A percentile compares a stretch with the other conserved stretches of the same genome.
Conservation (phyloP, 2,888 invertebrate genomes). For the Colletes collaris region DNA sequence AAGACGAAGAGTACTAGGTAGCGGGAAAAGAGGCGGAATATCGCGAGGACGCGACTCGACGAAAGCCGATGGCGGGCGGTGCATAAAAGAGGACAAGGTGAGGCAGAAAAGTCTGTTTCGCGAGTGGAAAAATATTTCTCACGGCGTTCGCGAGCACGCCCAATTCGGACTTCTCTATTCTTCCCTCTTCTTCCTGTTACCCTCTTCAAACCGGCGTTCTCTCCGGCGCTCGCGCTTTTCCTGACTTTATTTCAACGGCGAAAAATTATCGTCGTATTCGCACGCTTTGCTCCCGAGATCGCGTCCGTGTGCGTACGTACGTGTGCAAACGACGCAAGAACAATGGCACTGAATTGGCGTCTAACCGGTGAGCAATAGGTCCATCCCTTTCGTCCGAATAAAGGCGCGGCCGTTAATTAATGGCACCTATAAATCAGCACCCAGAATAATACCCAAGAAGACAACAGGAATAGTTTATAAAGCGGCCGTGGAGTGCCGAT, state of each 20-base stretch:
- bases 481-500: slow-evolving; percentile 71
- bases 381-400: slow-evolving; percentile 82
- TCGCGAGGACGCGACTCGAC: slow-evolving; percentile 10
- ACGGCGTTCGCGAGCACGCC: slow-evolving; percentile 74
- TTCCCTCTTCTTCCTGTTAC: slow-evolving; percentile 53
- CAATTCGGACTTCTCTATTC: slow-evolving; percentile 71
- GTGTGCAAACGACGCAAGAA: slow-evolving; percentile 83
- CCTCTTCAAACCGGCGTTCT: slow-evolving; percentile 67
- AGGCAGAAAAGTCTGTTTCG: slow-evolving; percentile 67
- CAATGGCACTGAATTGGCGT: slow-evolving; percentile 82
- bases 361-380: slow-evolving; percentile 83
- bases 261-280: slow-evolving; percentile 73
- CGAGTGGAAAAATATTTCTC: slow-evolving; percentile 81
- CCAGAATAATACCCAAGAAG: slow-evolving; percentile 82
- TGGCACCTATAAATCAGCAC: slow-evolving; percentile 82
- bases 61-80: neutral
- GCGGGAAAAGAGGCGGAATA: too few relatives aligned
- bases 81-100: slow-evolving; percentile 46
- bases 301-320: slow-evolving; percentile 64
- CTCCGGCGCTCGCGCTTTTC: slow-evolving; percentile 67
- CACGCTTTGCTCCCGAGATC: slow-evolving; percentile 59
- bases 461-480: slow-evolving; percentile 83
- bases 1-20: too few relatives aligned
- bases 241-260: slow-evolving; percentile 74
- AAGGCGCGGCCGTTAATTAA: slow-evolving; percentile 82